These are phyloP conservation scores for Pollenia amentaria DNA, from an alignment of 2,888 invertebrate genomes.

Conservation along the genomic window DNA sequence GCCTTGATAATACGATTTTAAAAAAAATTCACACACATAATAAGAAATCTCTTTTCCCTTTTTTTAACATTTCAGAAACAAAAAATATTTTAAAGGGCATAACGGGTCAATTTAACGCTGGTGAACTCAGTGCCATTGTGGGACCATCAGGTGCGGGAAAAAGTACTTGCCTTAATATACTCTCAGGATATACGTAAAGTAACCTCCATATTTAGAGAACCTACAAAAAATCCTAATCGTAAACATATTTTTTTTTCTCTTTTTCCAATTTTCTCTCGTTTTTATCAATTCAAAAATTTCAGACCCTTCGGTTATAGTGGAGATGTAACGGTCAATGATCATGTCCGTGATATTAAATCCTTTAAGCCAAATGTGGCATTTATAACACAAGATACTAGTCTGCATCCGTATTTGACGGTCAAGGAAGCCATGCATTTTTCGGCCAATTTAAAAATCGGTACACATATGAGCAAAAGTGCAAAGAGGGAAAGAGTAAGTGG, in stretches of 20 bases:
- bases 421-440: constrained; percentile 94
- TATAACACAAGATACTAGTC: constrained; percentile 94
- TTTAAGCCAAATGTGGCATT: constrained; percentile 93
- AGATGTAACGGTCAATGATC: constrained; percentile 90
- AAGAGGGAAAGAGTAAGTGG: constrained; percentile 88
- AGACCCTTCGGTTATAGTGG: constrained; percentile 86
- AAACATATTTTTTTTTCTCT: constrained; percentile 25
- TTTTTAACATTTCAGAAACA: constrained; percentile 85
- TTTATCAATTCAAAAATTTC: constrained; percentile 24
- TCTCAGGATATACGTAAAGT: constrained; percentile 95
- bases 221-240: constrained; percentile 62
- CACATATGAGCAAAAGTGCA: constrained; percentile 86
- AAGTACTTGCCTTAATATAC: constrained; percentile 93
- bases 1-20: background rate
- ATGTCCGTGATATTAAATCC: constrained; percentile 87
- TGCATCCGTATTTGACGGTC: constrained; percentile 93
- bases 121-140: constrained; percentile 93
- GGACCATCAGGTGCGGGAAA: constrained; percentile 96
- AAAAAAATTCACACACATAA: background rate
- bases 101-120: constrained; percentile 89
- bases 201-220: constrained; percentile 51
- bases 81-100: constrained; percentile 87
- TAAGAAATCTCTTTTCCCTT: background rate
- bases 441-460: constrained; percentile 93
- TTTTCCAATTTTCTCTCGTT: background rate